Evolutionary conservation across 2,113 vertebrate species (phyloP), one percentile per base, ranked within the genome.

Genomic region (Maccullochella peelii): DNA sequence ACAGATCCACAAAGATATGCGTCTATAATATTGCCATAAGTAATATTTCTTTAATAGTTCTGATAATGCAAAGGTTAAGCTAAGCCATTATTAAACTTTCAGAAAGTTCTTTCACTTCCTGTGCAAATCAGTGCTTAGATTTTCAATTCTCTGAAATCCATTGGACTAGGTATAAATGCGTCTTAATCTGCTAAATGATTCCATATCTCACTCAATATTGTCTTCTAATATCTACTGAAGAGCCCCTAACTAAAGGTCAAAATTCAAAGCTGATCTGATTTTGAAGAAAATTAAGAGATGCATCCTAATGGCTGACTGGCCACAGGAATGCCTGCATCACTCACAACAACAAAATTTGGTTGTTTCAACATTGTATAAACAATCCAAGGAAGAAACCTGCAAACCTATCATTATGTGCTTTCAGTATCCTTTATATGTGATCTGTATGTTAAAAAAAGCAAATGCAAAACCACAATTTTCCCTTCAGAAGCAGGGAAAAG

Each of bases 391-490:
- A 50, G 11, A 72, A 52, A 58, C 12, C 9, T 25, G 8, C 54
- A 58, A 15, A 16, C 10, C 21, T 5, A 38, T 38, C 62, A 40
- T 42, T 69, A 59, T 9, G 5, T 33, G 6, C 18, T 21, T 50
- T 23, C 25, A 9, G 2, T 38, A 65, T 52, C 38, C 61, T 62
- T 73, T 40, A 50, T 23, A 63, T 70, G 52, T 27, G 49, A 81
- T 44, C 23, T 72, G 40, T 62, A 54, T 62, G 67, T 76, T 87
- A 14, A 62, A 62, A 71, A 67, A 57, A 61, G 40, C 33, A 83
- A 68, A 86, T 40, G 12, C 44, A 69, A 76, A 86, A 75, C 21
- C 50, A 57, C 57, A 20, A 74, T 79, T 80, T 81, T 82, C 49
- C 44, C 16, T 7, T 77, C 52, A 79, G 47, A 61, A 38, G 44